Percentiles rank a stretch among this genome's conserved stretches.
phyloP scores from a whole-genome alignment of 2,113 vertebrate species.

The Osmerus eperlanus region DNA sequence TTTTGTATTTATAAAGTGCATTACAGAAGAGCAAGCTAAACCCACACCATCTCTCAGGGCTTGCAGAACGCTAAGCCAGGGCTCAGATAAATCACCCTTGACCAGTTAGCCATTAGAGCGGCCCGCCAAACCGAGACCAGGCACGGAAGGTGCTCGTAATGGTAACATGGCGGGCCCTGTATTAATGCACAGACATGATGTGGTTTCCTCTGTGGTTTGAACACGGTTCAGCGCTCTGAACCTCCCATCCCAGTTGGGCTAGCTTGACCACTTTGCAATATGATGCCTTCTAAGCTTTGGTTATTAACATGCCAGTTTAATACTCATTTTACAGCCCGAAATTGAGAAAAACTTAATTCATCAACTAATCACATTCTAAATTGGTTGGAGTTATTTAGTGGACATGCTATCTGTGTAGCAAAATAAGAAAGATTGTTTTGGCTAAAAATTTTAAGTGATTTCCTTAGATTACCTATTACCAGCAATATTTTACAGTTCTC shows the following conservation, averaged over 20 bases:
- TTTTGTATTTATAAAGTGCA: slow-evolving; percentile 72
- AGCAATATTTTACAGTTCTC: too few relatives aligned
- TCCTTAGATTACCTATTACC: too few relatives aligned
- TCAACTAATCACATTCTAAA: too few relatives aligned
- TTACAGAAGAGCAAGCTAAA: slow-evolving; percentile 62
- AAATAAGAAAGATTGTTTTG: too few relatives aligned
- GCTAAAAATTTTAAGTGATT: too few relatives aligned
- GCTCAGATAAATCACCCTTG: slow-evolving; percentile 73
- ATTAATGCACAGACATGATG: slow-evolving; percentile 72
- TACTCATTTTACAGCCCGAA: background rate
- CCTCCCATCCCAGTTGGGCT: slow-evolving; percentile 48
- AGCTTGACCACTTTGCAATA: slow-evolving; percentile 30
- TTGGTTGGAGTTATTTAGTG: too few relatives aligned
- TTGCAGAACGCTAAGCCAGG: slow-evolving; percentile 69
- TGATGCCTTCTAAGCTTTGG: background rate
- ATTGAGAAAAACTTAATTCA: too few relatives aligned
- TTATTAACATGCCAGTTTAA: background rate
- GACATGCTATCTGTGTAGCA: too few relatives aligned
- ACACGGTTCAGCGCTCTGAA: slow-evolving; percentile 68
- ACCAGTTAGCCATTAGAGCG: slow-evolving; percentile 70
- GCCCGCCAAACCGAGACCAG: slow-evolving; percentile 57
- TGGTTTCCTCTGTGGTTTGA: slow-evolving; percentile 59
- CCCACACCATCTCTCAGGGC: slow-evolving; percentile 62
- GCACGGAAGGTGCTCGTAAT: slow-evolving; percentile 70
- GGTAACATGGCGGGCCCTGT: slow-evolving; percentile 60